A percentile compares a stretch with the other conserved stretches of the same genome.
Conservation (phyloP, 1,140 invertebrate species). For the Cyclargus thomasi region DNA sequence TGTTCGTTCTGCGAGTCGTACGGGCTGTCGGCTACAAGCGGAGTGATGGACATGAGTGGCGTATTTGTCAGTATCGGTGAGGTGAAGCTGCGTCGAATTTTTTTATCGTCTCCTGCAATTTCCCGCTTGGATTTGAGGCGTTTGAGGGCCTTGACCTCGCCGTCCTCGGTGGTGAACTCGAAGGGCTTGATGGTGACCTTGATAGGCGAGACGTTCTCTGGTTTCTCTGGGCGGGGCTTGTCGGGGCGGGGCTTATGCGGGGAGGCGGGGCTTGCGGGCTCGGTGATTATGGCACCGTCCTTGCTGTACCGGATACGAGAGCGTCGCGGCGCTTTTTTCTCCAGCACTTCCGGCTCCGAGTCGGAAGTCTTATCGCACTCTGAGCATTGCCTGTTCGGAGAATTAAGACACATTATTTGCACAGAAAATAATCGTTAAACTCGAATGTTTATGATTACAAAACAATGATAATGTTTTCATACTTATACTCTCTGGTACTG, state of each 20-base stretch:
- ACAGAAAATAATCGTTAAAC: constrained; percentile 15
- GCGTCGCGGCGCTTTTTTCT: constrained; percentile 85
- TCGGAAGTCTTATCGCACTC: constrained; percentile 91
- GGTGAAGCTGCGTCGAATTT: constrained; percentile 67
- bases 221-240: constrained; percentile 39
- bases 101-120: constrained; percentile 50
- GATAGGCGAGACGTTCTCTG: constrained; percentile 68
- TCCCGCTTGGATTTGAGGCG: constrained; percentile 53
- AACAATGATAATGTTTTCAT: too few species aligned
- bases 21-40: constrained; percentile 69
- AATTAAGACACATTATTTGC: too few species aligned
- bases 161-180: constrained; percentile 59
- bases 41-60: constrained; percentile 72
- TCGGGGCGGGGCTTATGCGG: constrained; percentile 42
- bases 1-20: constrained; percentile 67
- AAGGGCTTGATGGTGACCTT: constrained; percentile 78
- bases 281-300: constrained; percentile 74
- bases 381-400: constrained; percentile 84
- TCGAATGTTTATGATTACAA: too few species aligned
- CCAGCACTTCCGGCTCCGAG: constrained; percentile 83
- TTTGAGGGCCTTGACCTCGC: constrained; percentile 52
- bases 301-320: constrained; percentile 85
- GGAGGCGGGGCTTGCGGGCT: constrained; percentile 51
- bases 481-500: too few species aligned
- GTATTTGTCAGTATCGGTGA: constrained; percentile 70